Evolutionary conservation across 2,113 vertebrate genomes (phyloP).

Genomic region (Pungitius pungitius): DNA sequence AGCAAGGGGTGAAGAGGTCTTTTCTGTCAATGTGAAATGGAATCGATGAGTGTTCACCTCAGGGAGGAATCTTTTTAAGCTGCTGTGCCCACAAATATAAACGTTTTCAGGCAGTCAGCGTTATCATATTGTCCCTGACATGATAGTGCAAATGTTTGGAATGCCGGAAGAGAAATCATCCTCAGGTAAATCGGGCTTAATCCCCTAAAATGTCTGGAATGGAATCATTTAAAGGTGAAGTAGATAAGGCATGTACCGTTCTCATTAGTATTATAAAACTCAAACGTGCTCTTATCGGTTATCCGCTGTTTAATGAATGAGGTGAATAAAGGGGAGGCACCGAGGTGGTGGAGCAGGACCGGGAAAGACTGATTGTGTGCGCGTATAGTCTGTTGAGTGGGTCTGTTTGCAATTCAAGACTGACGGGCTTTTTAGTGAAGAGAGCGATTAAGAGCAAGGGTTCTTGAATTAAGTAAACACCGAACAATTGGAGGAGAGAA

Average conservation of each 20-base stretch:
- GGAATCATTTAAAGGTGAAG: constrained; percentile 58
- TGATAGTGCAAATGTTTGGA: constrained; percentile 44
- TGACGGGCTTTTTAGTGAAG: constrained; percentile 20
- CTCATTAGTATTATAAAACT: constrained; percentile 59
- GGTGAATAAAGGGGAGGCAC: constrained; percentile 41
- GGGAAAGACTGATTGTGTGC: constrained; percentile 2
- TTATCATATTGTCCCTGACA: constrained; percentile 53
- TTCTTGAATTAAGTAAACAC: constrained; percentile 18
- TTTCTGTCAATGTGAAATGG: background rate
- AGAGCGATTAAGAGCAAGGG: constrained; percentile 27
- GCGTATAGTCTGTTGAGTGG: background rate
- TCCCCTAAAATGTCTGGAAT: constrained; percentile 68
- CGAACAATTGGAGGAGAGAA: constrained; percentile 3
- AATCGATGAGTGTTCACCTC: constrained; percentile 16
- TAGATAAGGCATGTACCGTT: constrained; percentile 65
- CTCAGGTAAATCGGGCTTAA: constrained; percentile 62
- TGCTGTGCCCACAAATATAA: constrained; percentile 33
- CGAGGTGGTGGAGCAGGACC: background rate
- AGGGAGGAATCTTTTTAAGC: constrained; percentile 14
- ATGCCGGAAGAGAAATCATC: constrained; percentile 58
- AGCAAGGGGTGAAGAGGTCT: background rate
- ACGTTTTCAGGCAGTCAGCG: constrained; percentile 27
- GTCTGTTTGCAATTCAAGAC: constrained; percentile 19
- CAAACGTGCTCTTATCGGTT: constrained; percentile 63
- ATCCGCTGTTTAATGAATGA: constrained; percentile 58